These are phyloP conservation scores for Onychorhynchus coronatus DNA, from an alignment of 2,113 vertebrate species.

Conservation along the genomic window DNA sequence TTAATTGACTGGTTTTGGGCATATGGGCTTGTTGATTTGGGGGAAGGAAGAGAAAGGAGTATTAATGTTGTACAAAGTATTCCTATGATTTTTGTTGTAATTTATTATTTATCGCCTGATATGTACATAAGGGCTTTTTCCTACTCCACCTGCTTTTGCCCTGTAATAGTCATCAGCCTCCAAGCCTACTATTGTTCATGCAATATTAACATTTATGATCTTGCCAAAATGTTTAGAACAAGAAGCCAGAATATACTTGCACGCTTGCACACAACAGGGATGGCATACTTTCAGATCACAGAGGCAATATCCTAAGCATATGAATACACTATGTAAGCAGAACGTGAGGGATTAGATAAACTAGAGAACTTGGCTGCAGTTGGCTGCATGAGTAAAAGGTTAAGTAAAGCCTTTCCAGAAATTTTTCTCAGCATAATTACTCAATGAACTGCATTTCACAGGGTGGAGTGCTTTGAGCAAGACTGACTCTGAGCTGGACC, in stretches of 20 bases:
- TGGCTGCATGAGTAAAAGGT: constrained; percentile 41
- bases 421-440: constrained; percentile 41
- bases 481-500: background rate
- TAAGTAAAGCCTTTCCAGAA: constrained; percentile 37
- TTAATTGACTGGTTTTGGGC: background rate
- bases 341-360: constrained; percentile 43
- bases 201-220: constrained; percentile 17
- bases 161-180: background rate
- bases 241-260: background rate
- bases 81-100: background rate
- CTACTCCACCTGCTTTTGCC: background rate
- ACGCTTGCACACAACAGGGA: background rate
- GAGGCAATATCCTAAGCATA: background rate
- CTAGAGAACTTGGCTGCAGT: constrained; percentile 34
- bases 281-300: background rate
- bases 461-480: constrained; percentile 3
- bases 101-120: constrained; percentile 20
- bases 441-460: background rate
- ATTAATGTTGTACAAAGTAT: background rate
- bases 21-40: background rate
- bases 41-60: background rate
- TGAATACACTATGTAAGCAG: constrained; percentile 8
- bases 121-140: background rate
- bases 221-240: background rate
- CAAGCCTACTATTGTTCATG: background rate